phyloP scores from a whole-genome alignment of 2,113 vertebrate genomes.

The Heptranchias perlo region DNA sequence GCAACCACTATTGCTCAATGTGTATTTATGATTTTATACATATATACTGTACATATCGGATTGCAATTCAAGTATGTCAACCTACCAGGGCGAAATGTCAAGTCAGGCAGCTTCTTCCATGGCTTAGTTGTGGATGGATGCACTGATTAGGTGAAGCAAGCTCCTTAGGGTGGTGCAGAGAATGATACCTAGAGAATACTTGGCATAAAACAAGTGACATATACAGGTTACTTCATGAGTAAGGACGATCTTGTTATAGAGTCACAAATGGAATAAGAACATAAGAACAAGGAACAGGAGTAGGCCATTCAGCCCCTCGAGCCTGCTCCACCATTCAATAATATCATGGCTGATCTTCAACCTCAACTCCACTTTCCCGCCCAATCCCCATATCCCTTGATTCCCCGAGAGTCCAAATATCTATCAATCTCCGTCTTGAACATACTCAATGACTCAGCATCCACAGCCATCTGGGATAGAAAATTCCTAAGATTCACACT shows the following conservation, averaged over 20 bases:
- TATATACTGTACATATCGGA: too few species aligned
- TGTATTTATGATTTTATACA: neutral
- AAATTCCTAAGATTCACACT: too few species aligned
- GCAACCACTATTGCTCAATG: neutral
- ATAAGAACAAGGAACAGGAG: too few species aligned
- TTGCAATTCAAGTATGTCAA: neutral
- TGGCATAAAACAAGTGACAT: neutral
- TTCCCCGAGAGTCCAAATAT: too few species aligned
- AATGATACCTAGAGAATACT: neutral
- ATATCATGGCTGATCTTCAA: too few species aligned
- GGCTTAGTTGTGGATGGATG: neutral
- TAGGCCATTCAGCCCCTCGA: too few species aligned
- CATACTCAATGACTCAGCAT: too few species aligned
- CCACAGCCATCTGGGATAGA: too few species aligned
- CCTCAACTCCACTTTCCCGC: too few species aligned
- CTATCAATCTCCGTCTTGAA: too few species aligned
- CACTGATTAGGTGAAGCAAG: neutral
- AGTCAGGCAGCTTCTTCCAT: neutral
- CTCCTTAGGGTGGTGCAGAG: neutral
- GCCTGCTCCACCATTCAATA: too few species aligned
- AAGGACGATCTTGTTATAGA: neutral
- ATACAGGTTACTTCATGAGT: neutral
- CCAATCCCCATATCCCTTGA: too few species aligned
- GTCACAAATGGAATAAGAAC: neutral
- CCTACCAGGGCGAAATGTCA: neutral